Evolutionary conservation across 2,113 vertebrate species (phyloP).

Genomic region (Hipposideros armiger): DNA sequence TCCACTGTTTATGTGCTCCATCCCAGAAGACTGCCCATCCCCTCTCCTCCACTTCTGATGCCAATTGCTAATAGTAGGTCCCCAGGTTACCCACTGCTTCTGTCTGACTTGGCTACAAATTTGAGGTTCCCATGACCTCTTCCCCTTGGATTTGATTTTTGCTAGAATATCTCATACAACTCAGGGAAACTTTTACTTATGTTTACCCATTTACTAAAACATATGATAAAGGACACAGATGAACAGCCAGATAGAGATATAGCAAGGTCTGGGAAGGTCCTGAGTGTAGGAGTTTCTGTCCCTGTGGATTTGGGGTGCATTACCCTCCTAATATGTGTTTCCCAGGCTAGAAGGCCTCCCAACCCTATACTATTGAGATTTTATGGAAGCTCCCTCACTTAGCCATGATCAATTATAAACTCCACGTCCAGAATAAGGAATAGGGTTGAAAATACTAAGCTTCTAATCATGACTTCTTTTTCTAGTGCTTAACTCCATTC

Average conservation of each 20-base stretch:
- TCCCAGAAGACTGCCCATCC: neutral
- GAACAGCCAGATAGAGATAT: neutral
- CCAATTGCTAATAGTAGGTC: neutral
- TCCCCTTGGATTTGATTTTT: neutral
- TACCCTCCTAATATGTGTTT: neutral
- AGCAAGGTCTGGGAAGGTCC: neutral
- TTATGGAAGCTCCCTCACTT: neutral
- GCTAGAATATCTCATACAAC: neutral
- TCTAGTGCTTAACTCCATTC: neutral
- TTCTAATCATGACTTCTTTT: neutral
- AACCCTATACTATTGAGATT: neutral
- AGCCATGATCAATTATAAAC: neutral
- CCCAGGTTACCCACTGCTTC: neutral
- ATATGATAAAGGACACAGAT: neutral
- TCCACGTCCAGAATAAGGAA: neutral
- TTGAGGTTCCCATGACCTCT: neutral
- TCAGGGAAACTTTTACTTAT: neutral
- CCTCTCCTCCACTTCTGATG: neutral
- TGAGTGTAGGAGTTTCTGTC: neutral
- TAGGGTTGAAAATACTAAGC: neutral
- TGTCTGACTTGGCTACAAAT: neutral
- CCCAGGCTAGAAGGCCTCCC: neutral
- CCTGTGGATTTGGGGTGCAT: neutral
- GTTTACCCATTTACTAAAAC: neutral
- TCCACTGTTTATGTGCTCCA: neutral